Base-by-base conservation (phyloP, 2,888 invertebrate genomes). In the Stramonita haemastoma region DNA sequence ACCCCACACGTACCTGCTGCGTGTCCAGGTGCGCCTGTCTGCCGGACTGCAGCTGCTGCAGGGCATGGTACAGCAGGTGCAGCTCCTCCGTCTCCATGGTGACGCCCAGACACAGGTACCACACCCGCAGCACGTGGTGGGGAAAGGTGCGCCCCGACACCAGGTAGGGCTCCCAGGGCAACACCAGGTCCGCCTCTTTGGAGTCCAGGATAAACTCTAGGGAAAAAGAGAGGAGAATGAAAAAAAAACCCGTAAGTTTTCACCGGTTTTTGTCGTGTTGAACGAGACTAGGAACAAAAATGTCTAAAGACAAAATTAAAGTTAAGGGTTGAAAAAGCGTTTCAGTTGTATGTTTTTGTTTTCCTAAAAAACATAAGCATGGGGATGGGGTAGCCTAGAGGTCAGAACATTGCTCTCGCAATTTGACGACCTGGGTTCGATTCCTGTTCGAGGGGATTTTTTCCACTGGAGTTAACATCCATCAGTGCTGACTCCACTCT, bases 121-220 rank as follows among this genome's bases (percentile, higher is more conserved):
- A 95, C 22, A 91, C 90, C 17, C 94, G 91, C 85, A 95, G 90
- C 29, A 95, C 91, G 87, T 94, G 93, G 88, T 94, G 94, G 13
- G 94, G 94, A 90, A 94, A 95, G 19, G 95, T 93, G 90, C 94
- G 94, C 36, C 93, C 93, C 46, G 92, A 93, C 46, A 94, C 92
- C 81, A 94, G 90, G 87, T 91, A 91, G 36, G 94, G 94, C 90
- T 94, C 93, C 95, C 95, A 95, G 89, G 95, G 95, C 22, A 94
- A 93, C 90, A 94, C 90, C 11, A 93, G 93, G 89, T 94, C 94
- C n/a, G 91, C 91, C 46, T 93, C 94, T 70, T 92, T 91, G 77
- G 91, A 92, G 87, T 95, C 94, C 46, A 95, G 91, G 70, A 95
- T 94, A 91, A 95, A 94, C 88, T 94, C 95, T 95, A 34, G 4